Base-by-base conservation (phyloP, 1,140 invertebrate species). In the Bursaphelenchus mucronatus region DNA sequence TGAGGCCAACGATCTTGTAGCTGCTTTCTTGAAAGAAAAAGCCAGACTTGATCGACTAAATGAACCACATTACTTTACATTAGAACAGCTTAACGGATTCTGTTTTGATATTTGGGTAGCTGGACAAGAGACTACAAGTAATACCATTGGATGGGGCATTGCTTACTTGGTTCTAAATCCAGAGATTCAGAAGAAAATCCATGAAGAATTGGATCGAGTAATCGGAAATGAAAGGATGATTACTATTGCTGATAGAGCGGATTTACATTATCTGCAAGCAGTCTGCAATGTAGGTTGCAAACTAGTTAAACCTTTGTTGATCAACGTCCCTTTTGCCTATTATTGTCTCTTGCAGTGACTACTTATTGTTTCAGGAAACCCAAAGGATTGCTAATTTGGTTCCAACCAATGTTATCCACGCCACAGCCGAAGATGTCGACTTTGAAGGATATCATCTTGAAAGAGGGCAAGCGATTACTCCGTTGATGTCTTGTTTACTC, bases 381-480 rank as follows among this genome's bases (percentile, higher is more conserved):
- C 61, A 67, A 44, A 55, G 63, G 5, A 19, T 65, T n/a, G 17
- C 43, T 39, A 66, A 66, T 63, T n/a, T 67, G 43, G 4, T 65
- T 10, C 58, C 63, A 13, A 9, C 41, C 11, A 65, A 65, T 15
- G 58, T 58, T 8, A 52, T 13, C 5, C 30, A 30, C 5, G 30
- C 30, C 5, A 30, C 52, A n/a, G 39, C 51, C 10, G 17, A 62
- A 62, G 62, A 66, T 57, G 49, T 57, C 44, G 17, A 11, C 15
- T 56, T 66, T 41, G 55, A 68, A 13, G 64, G 64, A 40, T 47
- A 66, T 44, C 1, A 57, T n/a, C n/a, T 66, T 17, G 44, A 1
- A 4, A 69, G 46, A 52, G 64, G 65, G 1, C 52, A 40, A 10
- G 41, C 47, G 3, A 66, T 66, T 43, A 19, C 68, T 10, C 64